phyloP scores from a whole-genome alignment of 2,113 vertebrate species.

The Oreocharis arfaki region DNA sequence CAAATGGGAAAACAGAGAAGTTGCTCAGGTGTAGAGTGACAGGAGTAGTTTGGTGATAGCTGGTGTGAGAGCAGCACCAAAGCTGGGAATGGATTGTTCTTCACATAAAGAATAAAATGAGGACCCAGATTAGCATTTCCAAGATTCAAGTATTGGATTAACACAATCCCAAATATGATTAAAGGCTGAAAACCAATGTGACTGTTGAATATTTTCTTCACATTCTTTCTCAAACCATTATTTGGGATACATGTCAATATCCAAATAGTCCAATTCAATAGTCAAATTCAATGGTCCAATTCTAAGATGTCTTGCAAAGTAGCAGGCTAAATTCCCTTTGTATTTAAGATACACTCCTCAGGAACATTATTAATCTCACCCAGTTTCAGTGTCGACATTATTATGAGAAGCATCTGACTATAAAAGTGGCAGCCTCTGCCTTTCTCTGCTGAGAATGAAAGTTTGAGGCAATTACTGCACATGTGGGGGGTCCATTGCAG shows the following conservation, averaged over 20 bases:
- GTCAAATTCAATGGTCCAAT: background rate
- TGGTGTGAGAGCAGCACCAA: background rate
- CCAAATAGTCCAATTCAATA: too few relatives aligned
- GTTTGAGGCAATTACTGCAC: background rate
- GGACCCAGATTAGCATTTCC: background rate
- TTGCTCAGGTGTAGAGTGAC: background rate
- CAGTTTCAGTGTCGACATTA: background rate
- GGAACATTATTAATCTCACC: background rate
- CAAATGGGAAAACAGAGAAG: background rate
- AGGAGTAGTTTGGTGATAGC: background rate
- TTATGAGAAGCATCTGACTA: background rate
- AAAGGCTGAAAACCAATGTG: background rate
- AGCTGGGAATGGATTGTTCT: background rate
- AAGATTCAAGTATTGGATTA: background rate
- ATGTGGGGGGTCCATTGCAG: background rate
- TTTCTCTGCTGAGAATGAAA: background rate
- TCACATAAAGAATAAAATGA: background rate
- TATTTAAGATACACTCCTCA: background rate
- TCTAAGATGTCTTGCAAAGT: background rate
- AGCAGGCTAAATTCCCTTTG: background rate
- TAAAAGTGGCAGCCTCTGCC: background rate
- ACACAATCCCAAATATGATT: background rate
- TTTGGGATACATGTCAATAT: background rate
- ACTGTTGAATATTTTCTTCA: constrained; percentile 3
- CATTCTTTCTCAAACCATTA: background rate